Base-by-base conservation (phyloP, 53 echinoderm and acorn worm genomes). In the Holothuria scabra region DNA sequence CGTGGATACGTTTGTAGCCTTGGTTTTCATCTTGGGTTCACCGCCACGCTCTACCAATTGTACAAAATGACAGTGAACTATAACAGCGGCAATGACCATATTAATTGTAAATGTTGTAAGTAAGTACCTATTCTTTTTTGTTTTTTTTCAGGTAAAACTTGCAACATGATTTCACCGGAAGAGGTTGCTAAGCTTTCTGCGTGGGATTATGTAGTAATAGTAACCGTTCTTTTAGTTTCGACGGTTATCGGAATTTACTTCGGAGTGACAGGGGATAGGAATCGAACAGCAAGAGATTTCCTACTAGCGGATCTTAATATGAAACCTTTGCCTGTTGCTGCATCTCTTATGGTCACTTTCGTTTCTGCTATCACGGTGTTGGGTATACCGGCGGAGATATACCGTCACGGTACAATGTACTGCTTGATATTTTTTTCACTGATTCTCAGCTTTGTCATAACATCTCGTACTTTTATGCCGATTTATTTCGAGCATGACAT, bases 321-420 rank as follows among this genome's bases (percentile, higher is more conserved):
- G 86, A 76, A 86, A 55, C 95, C 95, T 13, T 52, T 92, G 11
- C 92, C 95, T n/a, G 95, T 95, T 19, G 88, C 90, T 12, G 88
- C 90, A 68, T 95, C 95, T 0, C 84, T 95, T 13, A 88, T 90
- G 4, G 95, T 90, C 3, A 95, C 93, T 44, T 93, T 93, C 41
- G 85, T 91, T 23, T 91, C 93, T 4, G 93, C 93, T 5, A 74
- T 93, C 66, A 95, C 96, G 0, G 86, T 95, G 0, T 85, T 93
- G 11, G 96, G 95, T 0, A 93, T 90, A 16, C 96, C 96, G n/a
- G 93, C 93, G 25, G 96, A 96, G 71, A 64, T 84, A 29, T 96
- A 96, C 69, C 71, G 86, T 44, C 78, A 90, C 59, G 96, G 96
- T 2, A 32, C 84, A 21, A 93, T 91, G 93, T 93, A 66, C 59